Evolutionary conservation across 2,113 vertebrate genomes (phyloP), one percentile per base, ranked within the genome.

Genomic region (Nyctibius bracteatus): DNA sequence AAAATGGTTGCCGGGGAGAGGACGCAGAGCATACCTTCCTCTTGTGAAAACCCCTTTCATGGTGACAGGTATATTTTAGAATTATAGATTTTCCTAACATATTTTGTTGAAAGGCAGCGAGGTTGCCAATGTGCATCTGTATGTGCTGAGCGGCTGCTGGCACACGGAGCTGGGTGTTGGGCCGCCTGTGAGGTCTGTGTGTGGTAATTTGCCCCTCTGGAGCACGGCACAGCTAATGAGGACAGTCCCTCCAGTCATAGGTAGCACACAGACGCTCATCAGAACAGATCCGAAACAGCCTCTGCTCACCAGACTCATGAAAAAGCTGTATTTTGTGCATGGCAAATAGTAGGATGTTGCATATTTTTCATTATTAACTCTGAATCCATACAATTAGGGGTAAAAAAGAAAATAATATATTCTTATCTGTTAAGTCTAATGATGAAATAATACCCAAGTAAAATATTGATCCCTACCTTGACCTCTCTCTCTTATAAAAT

Each of bases 111-210:
- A 94, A 93, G 92, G 90, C 95, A 94, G 81, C 1, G 1, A 52
- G 90, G 43, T 97, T 87, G 59, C 87, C 92, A 72, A 0, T 0
- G 8, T 22, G 13, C 12, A 24, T 93, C 90, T 84, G 49, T 9
- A 9, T 35, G 90, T 90, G 77, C 90, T 91, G 90, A 94, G 93
- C 95, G 94, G 89, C 89, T 97, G 71, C 90, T 89, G 51, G 61
- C 68, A 8, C 75, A 10, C 35, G 51, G 72, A 51, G 63, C 46
- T 49, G 95, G 90, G 66, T 65, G 73, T 51, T 55, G 94, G 93
- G 90, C 87, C 14, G 55, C 63, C 97, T 97, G 78, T 24, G 67
- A 86, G 74, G 39, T 51, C 94, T 37, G 21, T 57, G 37, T 21
- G 52, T 65, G 83, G 83, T 94, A 89, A 93, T 97, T 95, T 96